Evolutionary conservation across 1,140 invertebrate species (phyloP).

Genomic region (Drosophila santomea): DNA sequence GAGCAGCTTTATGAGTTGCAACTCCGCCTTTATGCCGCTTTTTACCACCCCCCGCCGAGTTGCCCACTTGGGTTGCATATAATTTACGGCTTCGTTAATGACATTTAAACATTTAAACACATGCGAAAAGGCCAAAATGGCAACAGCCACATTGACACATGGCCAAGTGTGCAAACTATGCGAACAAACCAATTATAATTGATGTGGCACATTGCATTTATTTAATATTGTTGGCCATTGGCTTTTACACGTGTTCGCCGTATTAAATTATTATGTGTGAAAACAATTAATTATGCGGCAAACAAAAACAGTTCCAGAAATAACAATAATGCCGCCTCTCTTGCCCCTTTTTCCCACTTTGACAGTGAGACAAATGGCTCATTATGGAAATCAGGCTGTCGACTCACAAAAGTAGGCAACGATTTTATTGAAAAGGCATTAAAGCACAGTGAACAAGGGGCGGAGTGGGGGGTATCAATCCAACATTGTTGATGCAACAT

Average conservation of each 20-base stretch:
- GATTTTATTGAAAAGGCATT: constrained; percentile 74
- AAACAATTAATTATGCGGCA: constrained; percentile 83
- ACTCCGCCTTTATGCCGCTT: neutral
- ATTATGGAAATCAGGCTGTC: constrained; percentile 68
- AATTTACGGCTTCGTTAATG: constrained; percentile 78
- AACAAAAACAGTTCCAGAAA: constrained; percentile 57
- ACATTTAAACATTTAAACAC: constrained; percentile 79
- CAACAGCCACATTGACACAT: constrained; percentile 64
- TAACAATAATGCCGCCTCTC: constrained; percentile 38
- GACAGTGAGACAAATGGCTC: constrained; percentile 52
- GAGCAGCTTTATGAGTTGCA: constrained; percentile 35
- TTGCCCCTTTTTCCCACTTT: neutral
- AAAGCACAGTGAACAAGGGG: constrained; percentile 26
- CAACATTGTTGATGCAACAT: constrained; percentile 69
- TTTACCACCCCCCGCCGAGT: neutral
- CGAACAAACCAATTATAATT: constrained; percentile 69
- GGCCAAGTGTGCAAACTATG: constrained; percentile 37
- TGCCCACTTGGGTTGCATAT: constrained; percentile 58
- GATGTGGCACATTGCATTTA: constrained; percentile 64
- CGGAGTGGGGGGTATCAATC: constrained; percentile 18
- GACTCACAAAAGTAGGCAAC: constrained; percentile 74
- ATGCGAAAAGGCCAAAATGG: constrained; percentile 63
- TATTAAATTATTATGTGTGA: constrained; percentile 84
- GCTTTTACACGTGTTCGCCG: constrained; percentile 73
- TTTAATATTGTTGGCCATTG: constrained; percentile 62